Conservation (phyloP, 23 tunicate genomes). For the Ascidia mentula region DNA sequence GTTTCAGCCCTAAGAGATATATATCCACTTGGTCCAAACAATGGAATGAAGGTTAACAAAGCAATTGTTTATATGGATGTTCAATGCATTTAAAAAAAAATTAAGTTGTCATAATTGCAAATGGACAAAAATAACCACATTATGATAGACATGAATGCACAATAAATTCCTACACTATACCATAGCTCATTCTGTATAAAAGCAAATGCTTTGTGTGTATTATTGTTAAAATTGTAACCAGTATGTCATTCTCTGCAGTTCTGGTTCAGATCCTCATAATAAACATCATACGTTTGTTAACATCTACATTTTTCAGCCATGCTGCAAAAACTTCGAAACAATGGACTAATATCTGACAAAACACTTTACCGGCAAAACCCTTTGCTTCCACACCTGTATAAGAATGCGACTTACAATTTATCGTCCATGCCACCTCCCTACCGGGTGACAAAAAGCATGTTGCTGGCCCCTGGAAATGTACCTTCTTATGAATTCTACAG, state of each 20-base stretch:
- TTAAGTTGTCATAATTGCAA: too few relatives aligned
- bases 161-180: too few relatives aligned
- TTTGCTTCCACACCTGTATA: conserved; percentile 66
- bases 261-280: too few relatives aligned
- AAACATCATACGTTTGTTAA: too few relatives aligned
- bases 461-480: conserved; percentile 74
- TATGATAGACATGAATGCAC: too few relatives aligned
- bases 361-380: conserved; percentile 72
- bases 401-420: conserved; percentile 66
- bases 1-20: conserved; percentile 88
- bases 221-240: too few relatives aligned
- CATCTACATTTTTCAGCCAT: conserved; percentile 65
- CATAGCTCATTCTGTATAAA: too few relatives aligned
- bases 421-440: conserved; percentile 80
- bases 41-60: conserved; percentile 92
- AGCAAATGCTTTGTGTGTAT: too few relatives aligned
- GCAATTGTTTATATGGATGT: too few relatives aligned
- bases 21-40: conserved; percentile 78
- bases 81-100: too few relatives aligned
- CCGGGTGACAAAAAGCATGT: conserved; percentile 79
- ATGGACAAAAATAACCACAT: too few relatives aligned
- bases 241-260: too few relatives aligned
- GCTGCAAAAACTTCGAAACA: conserved; percentile 68
- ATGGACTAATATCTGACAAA: conserved; percentile 73
- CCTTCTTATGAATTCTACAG: conserved; percentile 78